Conservation (phyloP, 2,113 vertebrate genomes). For the Rissa tridactyla region DNA sequence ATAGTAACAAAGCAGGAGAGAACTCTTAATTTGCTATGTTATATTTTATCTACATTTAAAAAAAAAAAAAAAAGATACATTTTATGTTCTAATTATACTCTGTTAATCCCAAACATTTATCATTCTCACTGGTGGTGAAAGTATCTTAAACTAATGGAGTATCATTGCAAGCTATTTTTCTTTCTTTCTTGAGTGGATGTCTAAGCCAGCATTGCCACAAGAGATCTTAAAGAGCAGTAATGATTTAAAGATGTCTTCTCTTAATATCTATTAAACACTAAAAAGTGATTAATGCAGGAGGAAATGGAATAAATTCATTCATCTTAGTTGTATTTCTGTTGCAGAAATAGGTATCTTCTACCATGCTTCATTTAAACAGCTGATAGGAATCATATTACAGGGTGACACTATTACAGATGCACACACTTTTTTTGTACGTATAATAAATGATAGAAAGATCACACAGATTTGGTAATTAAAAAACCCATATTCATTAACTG, state of each 20-base stretch:
- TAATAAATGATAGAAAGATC: neutral
- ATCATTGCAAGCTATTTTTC: neutral
- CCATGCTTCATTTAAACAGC: neutral
- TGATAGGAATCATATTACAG: neutral
- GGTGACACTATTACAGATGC: neutral
- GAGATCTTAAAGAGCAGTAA: neutral
- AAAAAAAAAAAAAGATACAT: neutral
- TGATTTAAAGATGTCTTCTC: conserved; percentile 1
- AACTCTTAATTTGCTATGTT: neutral
- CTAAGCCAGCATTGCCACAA: neutral
- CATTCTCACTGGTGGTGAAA: neutral
- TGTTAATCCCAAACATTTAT: neutral
- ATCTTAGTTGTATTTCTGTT: neutral
- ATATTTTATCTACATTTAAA: neutral
- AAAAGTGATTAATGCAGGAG: neutral
- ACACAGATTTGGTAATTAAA: neutral
- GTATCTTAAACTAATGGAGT: neutral
- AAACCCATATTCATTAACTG: neutral
- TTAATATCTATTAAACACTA: neutral
- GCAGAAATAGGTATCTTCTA: neutral
- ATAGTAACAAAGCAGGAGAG: neutral
- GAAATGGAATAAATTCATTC: neutral
- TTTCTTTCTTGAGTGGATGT: neutral
- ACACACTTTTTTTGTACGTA: neutral
- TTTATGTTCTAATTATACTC: neutral